phyloP scores from a whole-genome alignment of 1,140 invertebrate genomes.

The Parapsyche elsis region DNA sequence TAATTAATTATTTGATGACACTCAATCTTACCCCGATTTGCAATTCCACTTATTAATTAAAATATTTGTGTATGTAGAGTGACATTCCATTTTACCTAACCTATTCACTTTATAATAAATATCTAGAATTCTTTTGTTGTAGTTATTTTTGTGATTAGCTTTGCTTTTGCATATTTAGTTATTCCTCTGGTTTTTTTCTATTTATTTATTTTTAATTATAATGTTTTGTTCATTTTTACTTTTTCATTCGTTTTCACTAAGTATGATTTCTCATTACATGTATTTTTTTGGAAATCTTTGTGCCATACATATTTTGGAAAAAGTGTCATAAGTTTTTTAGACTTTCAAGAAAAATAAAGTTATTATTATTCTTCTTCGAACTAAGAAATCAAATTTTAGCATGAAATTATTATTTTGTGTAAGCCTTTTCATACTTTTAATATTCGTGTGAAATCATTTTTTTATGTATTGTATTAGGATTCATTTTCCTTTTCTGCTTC shows the following conservation, averaged over 20 bases:
- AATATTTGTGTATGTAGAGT: conserved; percentile 16
- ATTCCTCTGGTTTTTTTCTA: too few relatives aligned
- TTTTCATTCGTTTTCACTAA: not conserved
- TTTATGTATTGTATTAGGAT: not conserved
- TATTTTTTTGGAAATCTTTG: conserved; percentile 7
- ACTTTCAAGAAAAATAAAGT: not conserved
- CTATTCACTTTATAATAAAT: not conserved
- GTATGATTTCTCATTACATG: not conserved
- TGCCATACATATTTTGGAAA: conserved; percentile 21
- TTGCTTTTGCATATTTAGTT: not conserved
- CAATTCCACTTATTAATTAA: not conserved
- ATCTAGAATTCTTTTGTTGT: not conserved
- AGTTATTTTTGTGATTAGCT: not conserved
- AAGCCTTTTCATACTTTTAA: not conserved
- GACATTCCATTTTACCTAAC: conserved; percentile 35
- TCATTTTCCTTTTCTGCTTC: too few relatives aligned
- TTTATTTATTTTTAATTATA: too few relatives aligned
- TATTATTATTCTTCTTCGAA: not conserved
- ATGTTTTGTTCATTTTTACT: not conserved
- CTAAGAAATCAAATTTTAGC: conserved; percentile 3
- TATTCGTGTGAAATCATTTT: not conserved
- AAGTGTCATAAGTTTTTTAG: conserved; percentile 3
- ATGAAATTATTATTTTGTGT: not conserved
- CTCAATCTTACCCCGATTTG: too few relatives aligned
- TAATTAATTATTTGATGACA: too few relatives aligned